These are phyloP conservation scores for Lytechinus pictus DNA, from an alignment of 35 echinoderm and acorn worm species.

Conservation along the genomic window DNA sequence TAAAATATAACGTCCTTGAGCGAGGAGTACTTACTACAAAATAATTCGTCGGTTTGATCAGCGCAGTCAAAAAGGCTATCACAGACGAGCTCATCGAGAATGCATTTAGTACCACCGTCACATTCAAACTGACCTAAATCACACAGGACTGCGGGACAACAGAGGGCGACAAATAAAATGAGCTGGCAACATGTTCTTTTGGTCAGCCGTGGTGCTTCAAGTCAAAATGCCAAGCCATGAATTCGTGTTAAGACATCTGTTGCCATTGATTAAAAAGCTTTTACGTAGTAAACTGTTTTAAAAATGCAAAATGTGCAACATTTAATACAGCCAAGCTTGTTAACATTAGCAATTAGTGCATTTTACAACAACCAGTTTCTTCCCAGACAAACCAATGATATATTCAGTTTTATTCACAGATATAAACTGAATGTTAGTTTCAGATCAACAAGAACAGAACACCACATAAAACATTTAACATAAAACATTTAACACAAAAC, in stretches of 20 bases:
- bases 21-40: constrained; percentile 14
- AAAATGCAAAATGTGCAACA: neutral
- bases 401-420: neutral
- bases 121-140: constrained; percentile 38
- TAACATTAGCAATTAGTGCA: neutral
- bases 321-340: neutral
- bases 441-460: neutral
- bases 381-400: neutral
- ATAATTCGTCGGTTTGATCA: constrained; percentile 25
- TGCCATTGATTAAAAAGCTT: neutral
- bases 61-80: constrained; percentile 22
- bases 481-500: too few relatives aligned
- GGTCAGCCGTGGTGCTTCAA: neutral
- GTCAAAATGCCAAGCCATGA: neutral
- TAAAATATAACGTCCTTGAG: neutral
- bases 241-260: neutral
- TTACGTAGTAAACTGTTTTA: neutral
- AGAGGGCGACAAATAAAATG: constrained; percentile 23
- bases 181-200: constrained; percentile 10
- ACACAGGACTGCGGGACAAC: constrained; percentile 34
- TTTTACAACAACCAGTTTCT: neutral
- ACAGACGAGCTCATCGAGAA: constrained; percentile 1
- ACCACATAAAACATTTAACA: neutral
- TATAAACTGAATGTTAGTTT: neutral
- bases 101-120: constrained; percentile 31